A percentile compares a stretch with the other conserved stretches of the same genome.
These are phyloP conservation scores for Oceanodroma leucorhoa DNA, from an alignment of 2,797 vertebrate species.

Conservation along the genomic window DNA sequence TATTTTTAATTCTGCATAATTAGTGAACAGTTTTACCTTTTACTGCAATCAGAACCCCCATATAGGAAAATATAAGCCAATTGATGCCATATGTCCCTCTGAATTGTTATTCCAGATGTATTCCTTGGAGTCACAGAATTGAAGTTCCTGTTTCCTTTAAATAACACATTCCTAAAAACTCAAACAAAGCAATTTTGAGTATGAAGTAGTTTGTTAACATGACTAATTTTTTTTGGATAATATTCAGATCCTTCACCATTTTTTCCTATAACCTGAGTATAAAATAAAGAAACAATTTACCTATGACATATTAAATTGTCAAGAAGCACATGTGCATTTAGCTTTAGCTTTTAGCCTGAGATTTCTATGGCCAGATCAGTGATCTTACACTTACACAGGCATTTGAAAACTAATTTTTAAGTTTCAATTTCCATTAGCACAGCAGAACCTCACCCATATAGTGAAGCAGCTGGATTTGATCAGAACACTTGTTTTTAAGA, in stretches of 20 bases:
- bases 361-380: background rate
- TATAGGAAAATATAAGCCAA: constrained; percentile 59
- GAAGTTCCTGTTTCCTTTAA: constrained; percentile 53
- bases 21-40: background rate
- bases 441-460: background rate
- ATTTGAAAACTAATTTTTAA: background rate
- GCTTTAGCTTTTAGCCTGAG: background rate
- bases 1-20: constrained; percentile 35
- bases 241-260: background rate
- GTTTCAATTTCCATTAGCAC: background rate
- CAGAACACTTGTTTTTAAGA: background rate
- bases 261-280: background rate
- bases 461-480: background rate
- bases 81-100: constrained; percentile 66
- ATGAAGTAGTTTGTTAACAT: background rate
- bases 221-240: background rate
- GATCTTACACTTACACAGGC: background rate
- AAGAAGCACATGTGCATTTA: background rate
- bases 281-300: background rate
- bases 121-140: constrained; percentile 46
- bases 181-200: background rate
- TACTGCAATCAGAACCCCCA: constrained; percentile 16
- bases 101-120: constrained; percentile 65
- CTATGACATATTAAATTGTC: background rate
- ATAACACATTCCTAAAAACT: constrained; percentile 35